A percentile compares a stretch with the other conserved stretches of the same genome.
These are phyloP conservation scores for Enteromius paludinosus DNA, from an alignment of 2,797 vertebrate genomes.

Conservation along the genomic window DNA sequence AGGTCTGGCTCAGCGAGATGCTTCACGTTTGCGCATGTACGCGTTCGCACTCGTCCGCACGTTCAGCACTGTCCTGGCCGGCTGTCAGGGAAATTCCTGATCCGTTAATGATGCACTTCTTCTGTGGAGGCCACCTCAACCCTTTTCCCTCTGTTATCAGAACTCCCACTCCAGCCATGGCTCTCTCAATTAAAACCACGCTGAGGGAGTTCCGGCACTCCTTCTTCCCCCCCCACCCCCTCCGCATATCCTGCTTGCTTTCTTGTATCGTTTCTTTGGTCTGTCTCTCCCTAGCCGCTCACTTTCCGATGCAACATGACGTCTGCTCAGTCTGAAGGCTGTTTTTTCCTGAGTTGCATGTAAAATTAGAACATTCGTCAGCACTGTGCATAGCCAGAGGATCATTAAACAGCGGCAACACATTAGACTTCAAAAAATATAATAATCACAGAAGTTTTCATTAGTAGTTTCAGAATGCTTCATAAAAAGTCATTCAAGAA, in stretches of 20 bases:
- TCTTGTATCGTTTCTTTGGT: not conserved
- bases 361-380: constrained; percentile 58
- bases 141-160: constrained; percentile 39
- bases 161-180: constrained; percentile 14
- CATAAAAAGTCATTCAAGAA: not conserved
- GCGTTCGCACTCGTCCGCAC: not conserved
- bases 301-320: constrained; percentile 48
- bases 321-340: constrained; percentile 42
- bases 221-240: constrained; percentile 1
- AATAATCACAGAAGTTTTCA: not conserved
- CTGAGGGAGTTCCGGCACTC: constrained; percentile 17
- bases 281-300: constrained; percentile 10
- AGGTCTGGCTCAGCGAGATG: constrained; percentile 1
- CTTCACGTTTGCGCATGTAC: not conserved
- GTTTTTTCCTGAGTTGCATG: constrained; percentile 50
- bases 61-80: constrained; percentile 3
- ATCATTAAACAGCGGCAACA: constrained; percentile 39
- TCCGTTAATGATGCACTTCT: constrained; percentile 46
- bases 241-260: constrained; percentile 20
- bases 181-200: constrained; percentile 34
- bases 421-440: not conserved
- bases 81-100: constrained; percentile 49
- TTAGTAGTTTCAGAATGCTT: not conserved
- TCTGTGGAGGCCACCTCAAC: constrained; percentile 35
- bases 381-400: constrained; percentile 34